Evolutionary conservation across 2,888 invertebrate genomes (phyloP).

Genomic region (Caenorhabditis angaria): DNA sequence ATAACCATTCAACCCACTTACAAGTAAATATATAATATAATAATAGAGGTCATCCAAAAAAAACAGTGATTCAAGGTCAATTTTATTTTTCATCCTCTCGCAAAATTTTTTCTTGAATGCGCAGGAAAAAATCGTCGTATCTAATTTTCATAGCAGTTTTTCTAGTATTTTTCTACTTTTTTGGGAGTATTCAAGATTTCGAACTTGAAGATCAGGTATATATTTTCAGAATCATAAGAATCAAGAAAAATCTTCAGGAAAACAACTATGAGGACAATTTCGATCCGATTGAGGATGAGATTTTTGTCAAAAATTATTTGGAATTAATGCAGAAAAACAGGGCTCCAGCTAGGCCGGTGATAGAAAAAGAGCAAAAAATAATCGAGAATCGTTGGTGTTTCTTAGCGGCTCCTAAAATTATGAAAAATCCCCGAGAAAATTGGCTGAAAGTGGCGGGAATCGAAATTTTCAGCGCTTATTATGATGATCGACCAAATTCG

Average conservation of each 20-base stretch:
- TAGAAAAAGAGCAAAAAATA: constrained; percentile 35
- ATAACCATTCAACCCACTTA: neutral
- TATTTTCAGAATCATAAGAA: neutral
- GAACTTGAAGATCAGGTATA: neutral
- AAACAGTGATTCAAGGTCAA: neutral
- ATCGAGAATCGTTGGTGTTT: constrained; percentile 50
- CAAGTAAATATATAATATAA: neutral
- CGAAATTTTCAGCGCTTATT: constrained; percentile 65
- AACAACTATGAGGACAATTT: constrained; percentile 24
- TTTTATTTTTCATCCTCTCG: neutral
- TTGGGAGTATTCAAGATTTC: neutral
- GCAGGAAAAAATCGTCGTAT: neutral
- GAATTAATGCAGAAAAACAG: constrained; percentile 26
- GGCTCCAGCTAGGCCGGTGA: constrained; percentile 48
- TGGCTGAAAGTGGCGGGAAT: constrained; percentile 49
- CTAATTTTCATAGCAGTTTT: neutral
- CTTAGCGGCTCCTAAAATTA: constrained; percentile 14
- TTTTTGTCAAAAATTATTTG: constrained; percentile 32
- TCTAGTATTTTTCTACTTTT: constrained; percentile 1
- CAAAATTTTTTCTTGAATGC: neutral
- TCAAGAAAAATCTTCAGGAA: neutral
- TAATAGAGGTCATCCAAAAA: neutral
- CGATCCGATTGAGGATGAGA: constrained; percentile 20
- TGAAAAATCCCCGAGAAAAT: constrained; percentile 14
- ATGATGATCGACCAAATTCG: constrained; percentile 60